phyloP scores from a whole-genome alignment of 2,888 invertebrate genomes.

The Tipula confusa region DNA sequence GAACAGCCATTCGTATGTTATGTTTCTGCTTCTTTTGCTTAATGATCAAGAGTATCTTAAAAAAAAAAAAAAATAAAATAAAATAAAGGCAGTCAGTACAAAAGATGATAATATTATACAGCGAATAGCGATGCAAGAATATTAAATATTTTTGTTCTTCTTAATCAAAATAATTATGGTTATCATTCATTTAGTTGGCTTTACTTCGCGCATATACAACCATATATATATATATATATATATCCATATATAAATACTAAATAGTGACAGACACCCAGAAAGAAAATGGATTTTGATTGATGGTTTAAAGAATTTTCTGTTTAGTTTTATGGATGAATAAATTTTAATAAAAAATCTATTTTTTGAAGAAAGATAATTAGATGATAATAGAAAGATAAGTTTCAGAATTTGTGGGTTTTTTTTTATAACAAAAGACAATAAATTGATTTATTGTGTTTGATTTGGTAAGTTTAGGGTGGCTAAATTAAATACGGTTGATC shows the following conservation, averaged over 20 bases:
- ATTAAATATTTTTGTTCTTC: background rate
- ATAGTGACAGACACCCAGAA: background rate
- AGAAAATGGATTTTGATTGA: background rate
- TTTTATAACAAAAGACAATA: background rate
- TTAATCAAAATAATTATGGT: background rate
- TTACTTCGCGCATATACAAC: background rate
- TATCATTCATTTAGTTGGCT: background rate
- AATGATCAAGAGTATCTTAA: background rate
- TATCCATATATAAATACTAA: background rate
- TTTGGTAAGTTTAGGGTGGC: background rate
- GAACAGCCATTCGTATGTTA: background rate
- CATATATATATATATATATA: background rate
- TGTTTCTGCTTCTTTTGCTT: background rate
- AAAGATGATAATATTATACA: too few species aligned
- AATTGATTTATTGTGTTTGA: background rate
- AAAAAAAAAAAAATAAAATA: background rate
- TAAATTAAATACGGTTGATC: background rate
- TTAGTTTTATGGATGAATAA: background rate
- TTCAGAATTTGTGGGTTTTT: background rate
- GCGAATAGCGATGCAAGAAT: background rate
- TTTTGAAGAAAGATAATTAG: background rate
- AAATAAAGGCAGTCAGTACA: background rate
- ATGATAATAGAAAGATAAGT: background rate
- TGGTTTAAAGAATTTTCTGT: background rate
- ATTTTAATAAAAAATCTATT: background rate